Evolutionary conservation across 2,113 vertebrate species (phyloP), one percentile per base, ranked within the genome.

Genomic region (Octodon degus): DNA sequence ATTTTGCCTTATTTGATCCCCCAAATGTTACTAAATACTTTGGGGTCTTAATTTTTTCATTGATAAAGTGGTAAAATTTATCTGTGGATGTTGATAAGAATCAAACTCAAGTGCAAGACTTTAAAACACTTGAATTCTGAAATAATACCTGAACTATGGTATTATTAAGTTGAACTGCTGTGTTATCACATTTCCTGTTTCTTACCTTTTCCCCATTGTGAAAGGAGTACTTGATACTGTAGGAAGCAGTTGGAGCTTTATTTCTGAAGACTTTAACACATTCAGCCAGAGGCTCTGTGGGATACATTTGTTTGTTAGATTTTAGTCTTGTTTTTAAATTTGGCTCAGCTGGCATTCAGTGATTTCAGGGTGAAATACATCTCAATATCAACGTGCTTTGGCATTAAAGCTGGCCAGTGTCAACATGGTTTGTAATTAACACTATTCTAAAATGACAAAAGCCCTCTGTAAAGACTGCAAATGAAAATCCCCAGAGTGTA

Each of bases 71-170:
- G 81, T 50, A 72, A 65, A 74, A 62, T 53, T 79, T 85, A 86
- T 94, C 47, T 89, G 24, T 58, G 34, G 34, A n/a, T 89, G 2
- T 68, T 91, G 50, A 4, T 83, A 86, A 93, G 55, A 93, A 89
- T 84, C n/a, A 86, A 89, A 68, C 30, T 43, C 67, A 9, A 82
- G 70, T n/a, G 34, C 27, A 89, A 12, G 12, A 55, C 93, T 76
- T 94, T 70, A 47, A 95, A 93, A 62, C 79, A 89, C 37, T 72
- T 83, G 74, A 27, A 94, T 94, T 97, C 50, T 91, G n/a, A 93
- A 89, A 40, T 91, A 19, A 9, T 68, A 50, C 60, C 17, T 30
- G 89, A 40, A 80, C 74, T 68, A 43, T 63, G 47, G 8, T n/a
- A n/a, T n/a, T n/a, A n/a, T n/a, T n/a, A 87, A 67, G 63, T 40